Evolutionary conservation across 1,140 invertebrate species (phyloP), one percentile per base, ranked within the genome.

Genomic region (Brachystomella parvula): DNA sequence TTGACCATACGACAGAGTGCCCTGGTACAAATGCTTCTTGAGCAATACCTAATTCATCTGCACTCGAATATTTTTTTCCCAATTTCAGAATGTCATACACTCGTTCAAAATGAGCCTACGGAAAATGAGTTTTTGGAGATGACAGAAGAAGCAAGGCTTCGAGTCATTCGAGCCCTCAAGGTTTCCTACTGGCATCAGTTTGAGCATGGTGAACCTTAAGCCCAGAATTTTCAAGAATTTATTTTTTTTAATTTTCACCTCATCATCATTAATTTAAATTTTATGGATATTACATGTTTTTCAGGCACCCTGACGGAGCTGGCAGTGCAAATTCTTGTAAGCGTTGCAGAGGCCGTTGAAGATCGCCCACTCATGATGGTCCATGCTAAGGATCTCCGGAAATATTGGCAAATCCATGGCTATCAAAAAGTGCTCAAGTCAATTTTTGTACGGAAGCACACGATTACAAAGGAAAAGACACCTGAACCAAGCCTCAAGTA

Each of bases 101-200:
- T 59, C 47, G 63, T 69, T 0, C 28, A 21, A 15, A 73, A 70
- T 26, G 53, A 72, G 47, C 66, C 68, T 12, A 68, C 68, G 0
- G 3, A 32, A 19, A 47, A 68, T 30, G 64, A 67, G 63, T 57
- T 33, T 32, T n/a, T 1, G 33, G 69, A 62, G 57, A 63, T 68
- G 58, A 68, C 69, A 3, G 72, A 73, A 60, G 72, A 73, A 65
- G 67, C 67, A n/a, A 64, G 72, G 26, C 57, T 71, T 2, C 44
- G 72, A 15, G 30, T 71, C 19, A 28, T 73, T 0, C 69, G 69
- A 60, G 72, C 69, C 1, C 49, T 73, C 0, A 71, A 71, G 44
- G 60, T 61, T 21, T 39, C 61, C 12, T 44, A 15, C 47, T 62
- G 61, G 61, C 61, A 47, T 62, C 61, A 60, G 30, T 60, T 60